These are phyloP conservation scores for Gephyroberyx darwinii DNA, from an alignment of 2,797 vertebrate genomes.

Conservation along the genomic window DNA sequence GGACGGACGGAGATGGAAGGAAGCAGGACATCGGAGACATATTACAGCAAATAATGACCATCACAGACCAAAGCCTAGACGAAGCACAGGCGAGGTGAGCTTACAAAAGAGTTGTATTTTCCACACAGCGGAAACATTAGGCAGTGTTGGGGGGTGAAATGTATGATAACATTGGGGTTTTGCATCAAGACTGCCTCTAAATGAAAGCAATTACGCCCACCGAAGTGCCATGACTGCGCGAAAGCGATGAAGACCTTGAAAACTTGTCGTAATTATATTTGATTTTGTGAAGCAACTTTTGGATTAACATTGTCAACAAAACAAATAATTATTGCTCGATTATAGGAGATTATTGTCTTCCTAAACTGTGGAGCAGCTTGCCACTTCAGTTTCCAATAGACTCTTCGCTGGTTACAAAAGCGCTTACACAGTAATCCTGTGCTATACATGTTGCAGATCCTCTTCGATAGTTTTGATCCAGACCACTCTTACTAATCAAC, in stretches of 20 bases:
- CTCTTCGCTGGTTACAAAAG: conserved; percentile 61
- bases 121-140: conserved; percentile 24
- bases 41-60: conserved; percentile 99
- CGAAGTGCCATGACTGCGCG: conserved; percentile 53
- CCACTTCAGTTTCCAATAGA: conserved; percentile 54
- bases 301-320: conserved; percentile 6
- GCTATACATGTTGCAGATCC: conserved; percentile 62
- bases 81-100: conserved; percentile 97
- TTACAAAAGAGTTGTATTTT: conserved; percentile 24
- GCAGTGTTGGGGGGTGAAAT: conserved; percentile 11
- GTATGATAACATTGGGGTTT: conserved; percentile 49
- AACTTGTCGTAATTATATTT: conserved; percentile 62
- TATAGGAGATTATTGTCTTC: conserved; percentile 10
- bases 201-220: conserved; percentile 69
- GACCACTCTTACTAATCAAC: not conserved
- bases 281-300: conserved; percentile 51
- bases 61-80: conserved; percentile 99
- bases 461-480: conserved; percentile 25
- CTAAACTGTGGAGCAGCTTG: conserved; percentile 42
- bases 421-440: conserved; percentile 68
- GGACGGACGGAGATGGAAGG: conserved; percentile 92
- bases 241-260: conserved; percentile 31
- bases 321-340: conserved; percentile 18
- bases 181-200: conserved; percentile 50
- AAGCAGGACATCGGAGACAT: conserved; percentile 99